Evolutionary conservation across 2,113 vertebrate species (phyloP), one percentile per base, ranked within the genome.

Genomic region (Capreolus pygargus): DNA sequence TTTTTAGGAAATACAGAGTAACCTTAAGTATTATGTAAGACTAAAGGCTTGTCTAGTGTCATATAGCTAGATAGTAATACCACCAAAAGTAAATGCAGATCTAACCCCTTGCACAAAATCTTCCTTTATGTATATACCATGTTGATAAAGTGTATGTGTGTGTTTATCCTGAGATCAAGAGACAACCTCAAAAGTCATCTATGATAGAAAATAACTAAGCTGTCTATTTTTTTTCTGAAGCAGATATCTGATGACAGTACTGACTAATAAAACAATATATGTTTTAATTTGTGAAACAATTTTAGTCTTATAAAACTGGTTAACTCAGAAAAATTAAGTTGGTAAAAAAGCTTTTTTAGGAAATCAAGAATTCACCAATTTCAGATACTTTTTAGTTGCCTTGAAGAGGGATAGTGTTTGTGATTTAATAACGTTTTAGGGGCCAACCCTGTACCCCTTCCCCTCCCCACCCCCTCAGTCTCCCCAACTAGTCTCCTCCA

Each of bases 381-480:
- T 94, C 27, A 82, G 81, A 90, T 67, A 82, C 27, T 61, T 91
- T 86, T 45, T n/a, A 55, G 10, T 30, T 86, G 58, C 43, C 1
- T 64, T n/a, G 16, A 88, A 88, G 14, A 33, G 36, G 33, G 76
- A 36, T 9, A 52, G 17, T 47, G 36, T 52, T 82, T 89, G 74
- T 92, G 85, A 54, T 89, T 85, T 86, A 4, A 28, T 55, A 89
- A 95, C 50, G 6, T 79, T 58, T 81, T 16, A 93, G 67, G 76
- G n/a, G 55, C 30, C 2, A 27, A 3, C 30, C 23, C 2, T 19
- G 14, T 43, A 23, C 5, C 30, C 25, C 9, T 10, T 67, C 7
- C 33, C 50, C 39, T 2, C n/a, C 4, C 28, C 1, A 17, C 14
- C 57, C 3, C 1, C 4, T n/a, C 9, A 7, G 12, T 17, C 50